Percentiles rank a stretch among this genome's conserved stretches.
Evolutionary conservation across 2,797 vertebrate species (phyloP).

Genomic region (Taenioides sp.): DNA sequence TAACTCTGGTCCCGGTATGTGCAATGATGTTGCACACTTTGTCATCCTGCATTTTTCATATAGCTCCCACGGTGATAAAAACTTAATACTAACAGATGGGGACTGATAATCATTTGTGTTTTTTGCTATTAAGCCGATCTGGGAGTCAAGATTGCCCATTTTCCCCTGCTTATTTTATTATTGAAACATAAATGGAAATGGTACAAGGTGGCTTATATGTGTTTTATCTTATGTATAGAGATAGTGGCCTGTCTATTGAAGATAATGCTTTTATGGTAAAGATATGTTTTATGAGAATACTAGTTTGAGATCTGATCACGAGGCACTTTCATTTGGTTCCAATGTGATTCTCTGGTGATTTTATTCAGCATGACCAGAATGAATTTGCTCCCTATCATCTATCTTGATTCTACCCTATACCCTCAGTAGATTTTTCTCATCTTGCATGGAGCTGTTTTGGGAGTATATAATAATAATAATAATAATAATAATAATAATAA

Average conservation of each 20-base stretch:
- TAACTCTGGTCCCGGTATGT: constrained; percentile 5
- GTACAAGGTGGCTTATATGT: neutral
- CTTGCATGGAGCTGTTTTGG: constrained; percentile 18
- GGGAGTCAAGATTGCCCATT: neutral
- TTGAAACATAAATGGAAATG: neutral
- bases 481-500: no score
- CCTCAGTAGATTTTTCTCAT: constrained; percentile 4
- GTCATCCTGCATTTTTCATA: constrained; percentile 11
- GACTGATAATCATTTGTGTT: constrained; percentile 6
- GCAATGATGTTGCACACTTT: neutral
- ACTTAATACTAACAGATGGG: constrained; percentile 4
- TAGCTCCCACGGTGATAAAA: neutral
- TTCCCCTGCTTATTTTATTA: neutral
- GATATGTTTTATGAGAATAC: neutral
- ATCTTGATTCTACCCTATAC: neutral
- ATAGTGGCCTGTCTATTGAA: constrained; percentile 1
- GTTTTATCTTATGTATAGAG: constrained; percentile 10
- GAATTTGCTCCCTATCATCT: constrained; percentile 16
- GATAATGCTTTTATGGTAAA: constrained; percentile 20
- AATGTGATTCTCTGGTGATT: constrained; percentile 18
- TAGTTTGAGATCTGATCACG: constrained; percentile 16
- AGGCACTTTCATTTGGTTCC: constrained; percentile 21
- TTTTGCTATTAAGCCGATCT: neutral
- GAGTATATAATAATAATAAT: neutral
- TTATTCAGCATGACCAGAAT: constrained; percentile 9